Conservation (phyloP, 2,797 vertebrate genomes). For the Acrossocheilus fasciatus region DNA sequence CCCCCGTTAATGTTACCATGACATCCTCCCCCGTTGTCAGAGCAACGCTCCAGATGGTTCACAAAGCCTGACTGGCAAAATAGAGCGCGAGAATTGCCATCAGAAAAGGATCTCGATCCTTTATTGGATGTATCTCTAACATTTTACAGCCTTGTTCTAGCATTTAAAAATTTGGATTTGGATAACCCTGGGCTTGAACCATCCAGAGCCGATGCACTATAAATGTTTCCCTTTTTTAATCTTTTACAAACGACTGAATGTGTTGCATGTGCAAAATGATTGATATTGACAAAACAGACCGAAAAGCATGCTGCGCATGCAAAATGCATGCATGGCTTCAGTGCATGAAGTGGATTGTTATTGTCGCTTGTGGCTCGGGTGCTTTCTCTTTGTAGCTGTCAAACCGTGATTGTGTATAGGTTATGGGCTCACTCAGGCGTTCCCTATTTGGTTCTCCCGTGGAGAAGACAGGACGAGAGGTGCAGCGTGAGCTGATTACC, state of each 20-base stretch:
- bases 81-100: slow-evolving; percentile 57
- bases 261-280: background rate
- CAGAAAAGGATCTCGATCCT: slow-evolving; percentile 28
- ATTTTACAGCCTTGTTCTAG: background rate
- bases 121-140: background rate
- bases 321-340: background rate
- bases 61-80: slow-evolving; percentile 74
- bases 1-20: slow-evolving; percentile 90
- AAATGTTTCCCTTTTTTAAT: background rate
- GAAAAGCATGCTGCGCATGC: background rate
- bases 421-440: slow-evolving; percentile 15
- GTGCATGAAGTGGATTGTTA: background rate
- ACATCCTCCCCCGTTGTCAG: slow-evolving; percentile 81
- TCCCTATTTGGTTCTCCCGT: slow-evolving; percentile 18
- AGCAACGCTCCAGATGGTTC: slow-evolving; percentile 87
- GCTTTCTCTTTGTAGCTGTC: slow-evolving; percentile 32
- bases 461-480: slow-evolving; percentile 37
- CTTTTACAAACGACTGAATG: slow-evolving; percentile 16
- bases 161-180: slow-evolving; percentile 13
- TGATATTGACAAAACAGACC: background rate
- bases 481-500: slow-evolving; percentile 43
- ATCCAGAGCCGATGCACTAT: slow-evolving; percentile 35
- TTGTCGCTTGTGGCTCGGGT: slow-evolving; percentile 11
- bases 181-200: slow-evolving; percentile 39
- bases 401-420: slow-evolving; percentile 1